A percentile compares a stretch with the other conserved stretches of the same genome.
Evolutionary conservation across 2,113 vertebrate species (phyloP).

Genomic region (Lontra canadensis): DNA sequence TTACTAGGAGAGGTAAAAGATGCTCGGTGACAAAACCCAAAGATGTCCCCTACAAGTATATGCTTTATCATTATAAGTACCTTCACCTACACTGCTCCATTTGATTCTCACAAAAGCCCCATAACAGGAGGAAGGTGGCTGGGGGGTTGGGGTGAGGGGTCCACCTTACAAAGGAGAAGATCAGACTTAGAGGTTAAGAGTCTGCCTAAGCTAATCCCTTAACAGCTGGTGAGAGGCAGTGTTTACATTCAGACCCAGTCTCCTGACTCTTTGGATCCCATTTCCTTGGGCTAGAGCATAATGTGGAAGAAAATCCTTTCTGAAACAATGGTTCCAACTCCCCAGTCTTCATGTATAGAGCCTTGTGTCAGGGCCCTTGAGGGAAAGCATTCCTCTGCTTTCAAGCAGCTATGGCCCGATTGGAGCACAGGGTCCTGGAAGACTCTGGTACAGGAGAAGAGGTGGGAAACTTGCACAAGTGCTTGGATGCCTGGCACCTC

Average conservation of each 20-base stretch:
- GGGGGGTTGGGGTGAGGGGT: too few relatives aligned
- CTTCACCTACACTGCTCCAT: neutral
- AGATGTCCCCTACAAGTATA: neutral
- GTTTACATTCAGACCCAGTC: neutral
- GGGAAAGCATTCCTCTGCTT: neutral
- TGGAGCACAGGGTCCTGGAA: accelerated
- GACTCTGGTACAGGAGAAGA: neutral
- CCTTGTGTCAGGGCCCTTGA: neutral
- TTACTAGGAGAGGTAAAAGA: neutral
- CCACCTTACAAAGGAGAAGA: neutral
- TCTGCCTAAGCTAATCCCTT: neutral
- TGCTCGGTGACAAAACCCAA: neutral
- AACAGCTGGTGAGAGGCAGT: neutral
- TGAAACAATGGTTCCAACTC: neutral
- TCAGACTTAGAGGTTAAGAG: neutral
- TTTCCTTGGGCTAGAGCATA: neutral
- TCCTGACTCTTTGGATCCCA: neutral
- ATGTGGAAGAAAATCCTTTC: neutral
- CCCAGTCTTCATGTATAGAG: neutral
- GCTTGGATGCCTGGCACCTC: neutral
- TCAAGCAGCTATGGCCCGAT: neutral
- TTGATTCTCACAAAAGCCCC: neutral
- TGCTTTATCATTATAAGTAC: neutral
- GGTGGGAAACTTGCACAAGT: neutral
- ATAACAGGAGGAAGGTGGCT: neutral